A percentile compares a stretch with the other conserved stretches of the same genome.
phyloP scores from a whole-genome alignment of 2,113 vertebrate species.

The Ictidomys tridecemlineatus region DNA sequence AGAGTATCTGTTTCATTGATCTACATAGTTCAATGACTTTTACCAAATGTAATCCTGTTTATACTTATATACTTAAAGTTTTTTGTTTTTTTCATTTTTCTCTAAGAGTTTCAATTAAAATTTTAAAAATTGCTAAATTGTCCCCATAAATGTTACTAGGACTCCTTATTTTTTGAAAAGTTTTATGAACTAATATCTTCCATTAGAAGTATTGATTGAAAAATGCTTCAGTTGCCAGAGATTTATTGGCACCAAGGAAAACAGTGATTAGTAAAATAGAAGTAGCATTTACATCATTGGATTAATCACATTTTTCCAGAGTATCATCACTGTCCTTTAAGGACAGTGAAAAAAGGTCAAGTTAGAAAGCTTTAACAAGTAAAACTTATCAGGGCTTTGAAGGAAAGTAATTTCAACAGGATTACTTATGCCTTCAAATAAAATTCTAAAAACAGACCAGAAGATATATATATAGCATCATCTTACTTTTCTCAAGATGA shows the following conservation, averaged over 20 bases:
- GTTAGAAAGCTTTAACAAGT: constrained; percentile 70
- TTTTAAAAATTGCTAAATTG: constrained; percentile 18
- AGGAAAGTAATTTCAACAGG: constrained; percentile 63
- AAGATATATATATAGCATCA: not conserved
- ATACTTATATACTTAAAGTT: not conserved
- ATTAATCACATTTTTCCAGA: constrained; percentile 66
- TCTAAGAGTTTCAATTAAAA: constrained; percentile 7
- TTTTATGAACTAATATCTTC: constrained; percentile 38
- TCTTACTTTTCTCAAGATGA: constrained; percentile 57
- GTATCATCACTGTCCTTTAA: constrained; percentile 69
- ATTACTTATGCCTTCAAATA: constrained; percentile 58
- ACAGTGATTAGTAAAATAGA: constrained; percentile 67
- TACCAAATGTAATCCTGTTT: constrained; percentile 15
- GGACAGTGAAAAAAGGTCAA: constrained; percentile 59
- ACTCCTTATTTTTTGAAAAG: constrained; percentile 34
- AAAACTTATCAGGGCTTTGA: constrained; percentile 56
- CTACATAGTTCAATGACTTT: constrained; percentile 28
- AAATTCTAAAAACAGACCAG: constrained; percentile 19
- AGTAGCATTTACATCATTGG: constrained; percentile 49
- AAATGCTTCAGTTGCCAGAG: constrained; percentile 48
- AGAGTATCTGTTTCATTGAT: not conserved
- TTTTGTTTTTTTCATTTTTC: not conserved
- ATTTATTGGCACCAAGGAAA: constrained; percentile 44
- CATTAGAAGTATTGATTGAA: constrained; percentile 21
- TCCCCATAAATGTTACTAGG: not conserved